Conservation (phyloP, 2,113 vertebrate genomes). For the Capreolus pygargus region DNA sequence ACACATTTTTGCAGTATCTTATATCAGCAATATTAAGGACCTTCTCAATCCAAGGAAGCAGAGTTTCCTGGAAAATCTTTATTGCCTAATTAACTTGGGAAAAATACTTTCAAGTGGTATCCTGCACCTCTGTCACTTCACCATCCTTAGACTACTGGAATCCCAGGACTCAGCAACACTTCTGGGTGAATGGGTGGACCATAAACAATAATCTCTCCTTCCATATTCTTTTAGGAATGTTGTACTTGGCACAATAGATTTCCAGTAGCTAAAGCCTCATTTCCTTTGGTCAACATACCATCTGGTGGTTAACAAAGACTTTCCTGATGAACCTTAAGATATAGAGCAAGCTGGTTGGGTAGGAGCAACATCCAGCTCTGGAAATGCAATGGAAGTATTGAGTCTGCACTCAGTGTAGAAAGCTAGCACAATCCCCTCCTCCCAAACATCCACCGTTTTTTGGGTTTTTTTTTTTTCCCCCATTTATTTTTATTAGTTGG, state of each 20-base stretch:
- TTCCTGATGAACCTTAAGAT: conserved; percentile 11
- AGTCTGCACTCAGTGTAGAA: background rate
- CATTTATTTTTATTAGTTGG: too few species aligned
- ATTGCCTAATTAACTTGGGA: conserved; percentile 45
- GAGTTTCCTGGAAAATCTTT: conserved; percentile 57
- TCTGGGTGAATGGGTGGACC: conserved; percentile 53
- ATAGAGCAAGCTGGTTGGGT: background rate
- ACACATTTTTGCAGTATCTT: conserved; percentile 35
- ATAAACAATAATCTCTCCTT: conserved; percentile 78
- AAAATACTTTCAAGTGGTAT: conserved; percentile 51
- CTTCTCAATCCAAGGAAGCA: conserved; percentile 31
- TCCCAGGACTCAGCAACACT: conserved; percentile 56
- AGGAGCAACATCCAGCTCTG: background rate
- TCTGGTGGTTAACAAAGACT: conserved; percentile 67
- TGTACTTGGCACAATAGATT: conserved; percentile 76
- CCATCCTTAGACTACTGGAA: conserved; percentile 25
- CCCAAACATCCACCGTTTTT: background rate
- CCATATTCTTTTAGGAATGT: conserved; percentile 79
- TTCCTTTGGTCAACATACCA: conserved; percentile 78
- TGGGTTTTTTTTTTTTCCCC: too few species aligned
- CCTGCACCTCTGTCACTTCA: conserved; percentile 27
- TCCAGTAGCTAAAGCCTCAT: conserved; percentile 78
- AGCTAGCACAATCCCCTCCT: background rate
- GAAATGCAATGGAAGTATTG: background rate
- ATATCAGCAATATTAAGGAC: conserved; percentile 11